Percentiles rank a stretch among this genome's conserved stretches.
Conservation (phyloP, 2,113 vertebrate species). For the Clarias magur region DNA sequence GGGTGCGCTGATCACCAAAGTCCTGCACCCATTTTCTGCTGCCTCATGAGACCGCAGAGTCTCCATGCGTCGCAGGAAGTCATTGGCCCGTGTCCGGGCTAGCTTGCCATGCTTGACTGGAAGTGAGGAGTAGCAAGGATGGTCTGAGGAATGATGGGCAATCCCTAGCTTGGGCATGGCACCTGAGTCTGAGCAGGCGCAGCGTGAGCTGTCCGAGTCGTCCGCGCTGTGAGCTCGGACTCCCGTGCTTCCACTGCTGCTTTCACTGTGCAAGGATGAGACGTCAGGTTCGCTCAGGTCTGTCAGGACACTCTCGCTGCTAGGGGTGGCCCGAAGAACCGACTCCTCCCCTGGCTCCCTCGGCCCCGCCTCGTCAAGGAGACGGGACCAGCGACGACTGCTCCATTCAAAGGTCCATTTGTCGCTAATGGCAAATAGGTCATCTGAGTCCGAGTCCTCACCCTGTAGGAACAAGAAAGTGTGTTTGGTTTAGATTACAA, state of each 20-base stretch:
- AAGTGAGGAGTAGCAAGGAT: constrained; percentile 69
- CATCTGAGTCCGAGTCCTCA: constrained; percentile 97
- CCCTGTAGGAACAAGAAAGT: constrained; percentile 71
- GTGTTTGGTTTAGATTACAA: neutral
- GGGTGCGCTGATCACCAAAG: constrained; percentile 83
- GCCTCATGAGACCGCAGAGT: constrained; percentile 80
- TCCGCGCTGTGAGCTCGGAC: constrained; percentile 69
- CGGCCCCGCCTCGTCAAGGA: constrained; percentile 77
- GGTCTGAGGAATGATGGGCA: constrained; percentile 58
- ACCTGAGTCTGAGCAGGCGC: constrained; percentile 68
- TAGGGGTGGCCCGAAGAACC: constrained; percentile 84
- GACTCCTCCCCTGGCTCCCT: constrained; percentile 71
- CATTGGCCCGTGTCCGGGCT: constrained; percentile 81
- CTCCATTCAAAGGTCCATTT: constrained; percentile 97
- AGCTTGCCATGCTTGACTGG: constrained; percentile 81
- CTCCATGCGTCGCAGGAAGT: constrained; percentile 91
- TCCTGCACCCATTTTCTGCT: constrained; percentile 68
- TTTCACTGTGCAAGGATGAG: constrained; percentile 88
- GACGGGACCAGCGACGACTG: constrained; percentile 90
- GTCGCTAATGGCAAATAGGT: constrained; percentile 91
- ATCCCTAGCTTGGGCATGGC: constrained; percentile 62
- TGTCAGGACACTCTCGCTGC: constrained; percentile 92
- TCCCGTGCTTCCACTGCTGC: constrained; percentile 90
- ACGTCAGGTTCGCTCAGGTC: constrained; percentile 91
- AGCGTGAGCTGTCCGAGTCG: constrained; percentile 72